Percentiles rank a stretch among this genome's conserved stretches.
Evolutionary conservation across 2,888 invertebrate species (phyloP).

Genomic region (Ornithoptera priamus): DNA sequence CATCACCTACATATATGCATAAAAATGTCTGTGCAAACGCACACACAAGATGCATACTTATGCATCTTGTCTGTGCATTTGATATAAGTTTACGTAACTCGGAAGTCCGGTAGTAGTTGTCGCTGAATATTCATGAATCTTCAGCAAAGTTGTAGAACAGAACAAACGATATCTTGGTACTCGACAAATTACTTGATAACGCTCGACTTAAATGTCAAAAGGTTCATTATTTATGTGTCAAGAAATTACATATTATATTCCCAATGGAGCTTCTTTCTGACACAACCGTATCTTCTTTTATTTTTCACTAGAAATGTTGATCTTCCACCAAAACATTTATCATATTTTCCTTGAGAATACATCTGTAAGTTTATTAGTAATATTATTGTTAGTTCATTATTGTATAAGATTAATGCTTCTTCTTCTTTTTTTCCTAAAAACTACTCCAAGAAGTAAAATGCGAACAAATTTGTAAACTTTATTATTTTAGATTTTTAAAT

Average conservation of each 20-base stretch:
- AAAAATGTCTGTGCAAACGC: neutral
- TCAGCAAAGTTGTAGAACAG: slow-evolving; percentile 35
- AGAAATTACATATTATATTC: too few species aligned
- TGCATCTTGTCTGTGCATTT: slow-evolving; percentile 36
- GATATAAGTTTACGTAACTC: slow-evolving; percentile 39
- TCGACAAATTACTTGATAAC: slow-evolving; percentile 39
- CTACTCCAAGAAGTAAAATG: neutral
- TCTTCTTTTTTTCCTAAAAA: too few species aligned
- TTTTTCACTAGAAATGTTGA: too few species aligned
- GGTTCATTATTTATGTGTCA: slow-evolving; percentile 14
- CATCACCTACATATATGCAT: too few species aligned
- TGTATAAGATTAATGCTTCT: too few species aligned
- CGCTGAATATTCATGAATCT: slow-evolving; percentile 47
- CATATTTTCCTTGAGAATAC: too few species aligned
- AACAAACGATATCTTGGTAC: slow-evolving; percentile 34
- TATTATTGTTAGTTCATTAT: too few species aligned
- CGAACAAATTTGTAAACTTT: neutral
- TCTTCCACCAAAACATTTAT: too few species aligned
- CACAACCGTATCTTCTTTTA: too few species aligned
- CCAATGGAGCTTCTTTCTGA: too few species aligned
- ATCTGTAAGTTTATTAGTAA: too few species aligned
- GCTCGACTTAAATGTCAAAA: slow-evolving; percentile 25
- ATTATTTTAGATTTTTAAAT: neutral
- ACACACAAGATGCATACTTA: slow-evolving; percentile 9
- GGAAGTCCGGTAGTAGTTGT: slow-evolving; percentile 37